Base-by-base conservation (phyloP, 1,140 invertebrate species). In the Bombus waltoni region DNA sequence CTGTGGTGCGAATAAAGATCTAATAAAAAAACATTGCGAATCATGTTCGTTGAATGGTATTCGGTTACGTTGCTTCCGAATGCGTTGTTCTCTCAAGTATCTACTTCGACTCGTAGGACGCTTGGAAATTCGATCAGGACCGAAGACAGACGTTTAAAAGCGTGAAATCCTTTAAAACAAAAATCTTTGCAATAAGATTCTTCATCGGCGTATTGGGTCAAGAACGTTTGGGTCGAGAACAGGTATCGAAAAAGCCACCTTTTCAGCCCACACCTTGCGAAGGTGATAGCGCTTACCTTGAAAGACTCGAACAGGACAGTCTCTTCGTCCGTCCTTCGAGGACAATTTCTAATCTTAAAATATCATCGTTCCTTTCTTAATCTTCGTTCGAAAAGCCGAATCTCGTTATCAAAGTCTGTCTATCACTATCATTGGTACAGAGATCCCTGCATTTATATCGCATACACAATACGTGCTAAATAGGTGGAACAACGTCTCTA, bases 301-400 rank as follows among this genome's bases (percentile, higher is more conserved):
- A 53, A 40, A 11, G 32, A 15, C 22, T 35, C 32, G 11, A 35
- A 53, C n/a, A 53, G 15, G 18, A 32, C 28, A 18, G 11, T 44
- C 15, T 62, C 10, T 42, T 79, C 47, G n/a, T 59, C 8, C 5
- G 40, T 44, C 38, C 4, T 25, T 72, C 15, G 66, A 81, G 28
- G 47, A 81, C 28, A 79, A 44, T 28, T 66, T 68, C 62, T 68
- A 79, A 79, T 68, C 22, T 47, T 35, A 35, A 38, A 62, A 77
- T 8, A n/a, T 78, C 35, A 79, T 79, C 77, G n/a, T 44, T n/a
- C 28, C 35, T 40, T 40, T 11, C 38, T n/a, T 42, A n/a, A 77
- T 77, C 44, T 35, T 10, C 10, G 18, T 42, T 40, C 10, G 13
- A 59, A 38, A 62, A 22, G 35, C 28, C 4, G n/a, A 66, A 66